Percentiles rank a stretch among this genome's conserved stretches.
Evolutionary conservation across 2,888 invertebrate species (phyloP).

Genomic region (Drosophila nr. perissopoda): DNA sequence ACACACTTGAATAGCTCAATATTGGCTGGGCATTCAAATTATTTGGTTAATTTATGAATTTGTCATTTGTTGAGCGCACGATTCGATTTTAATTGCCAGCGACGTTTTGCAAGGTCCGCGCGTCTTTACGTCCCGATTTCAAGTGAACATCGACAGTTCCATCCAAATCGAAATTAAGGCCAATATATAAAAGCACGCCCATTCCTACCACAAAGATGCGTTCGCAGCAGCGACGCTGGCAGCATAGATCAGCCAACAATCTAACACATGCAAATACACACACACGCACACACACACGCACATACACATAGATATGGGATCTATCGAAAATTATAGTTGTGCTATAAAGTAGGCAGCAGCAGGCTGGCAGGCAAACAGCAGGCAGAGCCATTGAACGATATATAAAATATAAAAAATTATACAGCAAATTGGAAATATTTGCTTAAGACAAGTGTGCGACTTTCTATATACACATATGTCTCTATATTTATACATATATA

Average conservation of each 20-base stretch:
- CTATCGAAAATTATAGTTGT: conserved; percentile 64
- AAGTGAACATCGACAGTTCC: conserved; percentile 85
- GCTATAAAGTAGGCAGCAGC: conserved; percentile 54
- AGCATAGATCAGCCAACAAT: conserved; percentile 55
- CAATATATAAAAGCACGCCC: conserved; percentile 76
- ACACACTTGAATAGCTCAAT: conserved; percentile 15
- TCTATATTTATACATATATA: conserved; percentile 1
- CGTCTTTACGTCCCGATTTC: conserved; percentile 85
- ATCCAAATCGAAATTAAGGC: conserved; percentile 84
- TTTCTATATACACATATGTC: neutral
- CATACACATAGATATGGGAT: conserved; percentile 44
- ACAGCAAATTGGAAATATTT: conserved; percentile 78
- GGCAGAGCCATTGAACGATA: conserved; percentile 69
- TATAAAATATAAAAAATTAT: conserved; percentile 64
- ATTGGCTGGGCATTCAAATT: conserved; percentile 18
- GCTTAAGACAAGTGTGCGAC: conserved; percentile 53
- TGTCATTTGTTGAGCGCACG: conserved; percentile 60
- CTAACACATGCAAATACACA: conserved; percentile 26
- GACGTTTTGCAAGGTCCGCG: conserved; percentile 81
- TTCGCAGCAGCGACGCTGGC: conserved; percentile 31
- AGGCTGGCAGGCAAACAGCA: conserved; percentile 30
- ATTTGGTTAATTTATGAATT: conserved; percentile 39
- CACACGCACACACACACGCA: conserved; percentile 7
- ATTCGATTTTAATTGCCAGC: conserved; percentile 71
- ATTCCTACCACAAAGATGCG: conserved; percentile 74